Percentiles rank a stretch among this genome's conserved stretches.
phyloP scores from a whole-genome alignment of 2,797 vertebrate genomes.

The Tenualosa ilisha region DNA sequence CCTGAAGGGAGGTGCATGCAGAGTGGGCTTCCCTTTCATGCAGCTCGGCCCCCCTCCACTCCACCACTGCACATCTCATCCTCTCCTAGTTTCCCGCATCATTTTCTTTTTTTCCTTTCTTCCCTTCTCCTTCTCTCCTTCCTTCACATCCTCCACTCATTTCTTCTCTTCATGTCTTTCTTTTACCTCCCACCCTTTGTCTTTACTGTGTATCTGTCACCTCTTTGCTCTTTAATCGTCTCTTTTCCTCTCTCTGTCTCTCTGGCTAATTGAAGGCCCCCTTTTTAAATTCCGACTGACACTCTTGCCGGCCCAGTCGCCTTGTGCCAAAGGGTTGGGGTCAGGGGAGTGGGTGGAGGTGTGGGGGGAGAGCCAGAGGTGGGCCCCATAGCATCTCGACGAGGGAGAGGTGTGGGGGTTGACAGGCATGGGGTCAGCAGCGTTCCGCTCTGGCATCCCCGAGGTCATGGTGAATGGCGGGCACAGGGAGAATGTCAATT shows the following conservation, averaged over 20 bases:
- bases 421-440: neutral
- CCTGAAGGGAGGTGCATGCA: conserved; percentile 63
- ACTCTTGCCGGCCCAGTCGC: neutral
- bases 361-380: neutral
- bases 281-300: neutral
- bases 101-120: conserved; percentile 41
- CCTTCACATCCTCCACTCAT: neutral
- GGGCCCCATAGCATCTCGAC: neutral
- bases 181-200: neutral
- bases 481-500: conserved; percentile 2
- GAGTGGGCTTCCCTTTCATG: conserved; percentile 55
- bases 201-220: neutral
- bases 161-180: neutral
- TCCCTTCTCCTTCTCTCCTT: neutral
- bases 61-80: too few relatives aligned
- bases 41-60: neutral
- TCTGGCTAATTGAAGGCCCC: neutral
- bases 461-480: neutral
- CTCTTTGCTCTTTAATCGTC: neutral
- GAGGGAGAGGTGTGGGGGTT: neutral
- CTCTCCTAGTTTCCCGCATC: conserved; percentile 6
- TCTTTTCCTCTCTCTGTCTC: neutral
- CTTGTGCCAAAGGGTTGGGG: neutral
- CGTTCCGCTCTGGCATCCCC: neutral
- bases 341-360: neutral